Conservation (phyloP, 2,888 invertebrate genomes). For the Drosophila infuscata region DNA sequence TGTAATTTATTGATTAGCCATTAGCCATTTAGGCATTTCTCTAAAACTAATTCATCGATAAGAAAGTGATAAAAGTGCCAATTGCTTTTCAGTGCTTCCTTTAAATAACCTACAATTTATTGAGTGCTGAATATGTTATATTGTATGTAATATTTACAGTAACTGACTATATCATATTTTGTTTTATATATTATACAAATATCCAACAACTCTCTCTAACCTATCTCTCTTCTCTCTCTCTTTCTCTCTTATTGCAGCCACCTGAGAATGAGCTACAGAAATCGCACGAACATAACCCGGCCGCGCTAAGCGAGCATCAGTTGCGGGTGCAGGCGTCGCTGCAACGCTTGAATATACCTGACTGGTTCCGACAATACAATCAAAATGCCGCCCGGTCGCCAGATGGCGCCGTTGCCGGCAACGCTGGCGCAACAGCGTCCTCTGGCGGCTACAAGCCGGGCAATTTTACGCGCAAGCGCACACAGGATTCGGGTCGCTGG, state of each 20-base stretch:
- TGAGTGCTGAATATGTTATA: no score
- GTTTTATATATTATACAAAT: no score
- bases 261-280: constrained; percentile 97
- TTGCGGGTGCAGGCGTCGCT: constrained; percentile 96
- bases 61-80: background rate
- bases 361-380: constrained; percentile 92
- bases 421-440: constrained; percentile 16
- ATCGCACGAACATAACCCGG: constrained; percentile 86
- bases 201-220: background rate
- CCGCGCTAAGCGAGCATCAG: constrained; percentile 95
- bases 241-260: constrained; percentile 87
- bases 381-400: constrained; percentile 73
- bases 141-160: no score
- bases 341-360: constrained; percentile 97
- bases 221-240: background rate
- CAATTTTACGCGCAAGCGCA: constrained; percentile 92
- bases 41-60: background rate
- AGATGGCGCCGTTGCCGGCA: constrained; percentile 53
- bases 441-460: constrained; percentile 87
- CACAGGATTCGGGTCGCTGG: constrained; percentile 88
- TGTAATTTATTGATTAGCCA: no score
- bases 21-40: background rate
- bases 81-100: no score
- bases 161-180: background rate
- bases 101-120: background rate